Conservation (phyloP, 2,113 vertebrate genomes). For the Delphinus delphis region DNA sequence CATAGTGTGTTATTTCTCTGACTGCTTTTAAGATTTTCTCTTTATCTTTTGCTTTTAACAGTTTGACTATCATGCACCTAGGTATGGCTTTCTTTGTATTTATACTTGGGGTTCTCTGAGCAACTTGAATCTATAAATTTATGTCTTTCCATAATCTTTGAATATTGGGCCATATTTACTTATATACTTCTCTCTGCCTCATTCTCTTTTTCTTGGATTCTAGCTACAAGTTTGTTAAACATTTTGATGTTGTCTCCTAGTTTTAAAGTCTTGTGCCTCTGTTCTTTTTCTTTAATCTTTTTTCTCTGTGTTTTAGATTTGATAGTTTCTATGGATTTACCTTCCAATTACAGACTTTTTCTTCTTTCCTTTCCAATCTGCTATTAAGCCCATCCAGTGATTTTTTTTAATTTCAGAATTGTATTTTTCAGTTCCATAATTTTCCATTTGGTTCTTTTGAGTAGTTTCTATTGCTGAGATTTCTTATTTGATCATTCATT, state of each 20-base stretch:
- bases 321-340: background rate
- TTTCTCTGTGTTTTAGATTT: background rate
- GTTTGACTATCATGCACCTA: too few species aligned
- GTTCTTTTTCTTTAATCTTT: background rate
- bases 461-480: background rate
- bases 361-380: background rate
- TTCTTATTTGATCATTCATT: background rate
- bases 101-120: too few species aligned
- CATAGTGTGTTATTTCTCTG: too few species aligned
- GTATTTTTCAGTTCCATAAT: background rate
- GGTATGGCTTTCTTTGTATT: too few species aligned
- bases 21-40: too few species aligned
- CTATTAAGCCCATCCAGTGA: background rate
- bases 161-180: background rate
- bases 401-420: background rate
- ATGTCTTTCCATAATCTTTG: too few species aligned
- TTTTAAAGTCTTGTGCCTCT: background rate
- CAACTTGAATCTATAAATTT: too few species aligned
- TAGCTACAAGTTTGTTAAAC: background rate
- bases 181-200: background rate
- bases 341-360: background rate
- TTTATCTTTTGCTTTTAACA: too few species aligned
- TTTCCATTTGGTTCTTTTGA: background rate
- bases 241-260: background rate
- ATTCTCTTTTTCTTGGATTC: background rate